Evolutionary conservation across 2,888 invertebrate genomes (phyloP), one percentile per base, ranked within the genome.

Genomic region (Tanytarsus gracilentus): DNA sequence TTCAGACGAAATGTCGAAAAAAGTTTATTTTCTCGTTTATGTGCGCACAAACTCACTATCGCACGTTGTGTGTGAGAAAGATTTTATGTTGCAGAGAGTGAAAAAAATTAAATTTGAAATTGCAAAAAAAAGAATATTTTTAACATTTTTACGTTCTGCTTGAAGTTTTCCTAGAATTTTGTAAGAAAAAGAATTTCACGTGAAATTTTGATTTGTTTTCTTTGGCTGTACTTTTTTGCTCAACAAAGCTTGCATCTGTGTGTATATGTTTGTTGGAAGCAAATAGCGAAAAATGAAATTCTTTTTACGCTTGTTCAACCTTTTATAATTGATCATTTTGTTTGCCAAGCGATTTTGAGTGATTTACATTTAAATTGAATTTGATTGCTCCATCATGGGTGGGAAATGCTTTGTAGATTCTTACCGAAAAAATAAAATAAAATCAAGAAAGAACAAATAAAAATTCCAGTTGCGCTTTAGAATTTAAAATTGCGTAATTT

Each of bases 311-410:
- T 44, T 44, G 11, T 23, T 44, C 44, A 44, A 44, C 44, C 44
- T 44, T 44, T 44, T 21, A 44, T 44, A 44, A 44, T 44, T 44
- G 44, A 44, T 44, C 44, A 44, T 44, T 44, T 23, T 44, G 11
- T 21, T 18, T 44, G 44, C 44, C 23, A 23, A 11, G 18, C 23
- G 8, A 36, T 44, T 18, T 44, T 44, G 44, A 44, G 44, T 44
- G 44, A 44, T 44, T 44, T 44, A 44, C 44, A 44, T 44, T 44
- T 44, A 44, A 44, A 44, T 44, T 44, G 44, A 44, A 44, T 44
- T 44, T 44, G 44, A 44, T 44, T 44, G 44, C 44, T 18, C 18
- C 44, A 44, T 44, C 44, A 44, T 44, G 44, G 44, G 44, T 44
- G 44, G 44, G 44, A 44, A 44, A 44, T 16, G 21, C 23, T 44